Evolutionary conservation across 2,797 vertebrate species (phyloP).

Genomic region (Sciurus carolinensis): DNA sequence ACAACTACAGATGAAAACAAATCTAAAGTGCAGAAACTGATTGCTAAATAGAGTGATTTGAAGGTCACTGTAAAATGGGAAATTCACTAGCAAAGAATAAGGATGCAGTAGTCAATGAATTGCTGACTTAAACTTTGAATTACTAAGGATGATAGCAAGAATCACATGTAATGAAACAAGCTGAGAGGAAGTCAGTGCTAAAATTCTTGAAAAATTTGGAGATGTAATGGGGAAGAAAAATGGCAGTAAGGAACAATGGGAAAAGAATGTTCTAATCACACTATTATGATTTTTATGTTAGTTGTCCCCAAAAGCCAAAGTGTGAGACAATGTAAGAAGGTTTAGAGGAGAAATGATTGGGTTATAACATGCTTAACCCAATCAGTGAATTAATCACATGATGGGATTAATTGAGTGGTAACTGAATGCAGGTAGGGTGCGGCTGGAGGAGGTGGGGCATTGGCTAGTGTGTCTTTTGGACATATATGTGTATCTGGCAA

Average conservation of each 20-base stretch:
- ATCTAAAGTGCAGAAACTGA: conserved; percentile 5
- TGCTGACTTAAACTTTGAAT: conserved; percentile 11
- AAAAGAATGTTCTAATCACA: conserved; percentile 13
- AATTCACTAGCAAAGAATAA: conserved; percentile 1
- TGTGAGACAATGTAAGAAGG: no score
- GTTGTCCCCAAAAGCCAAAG: no score
- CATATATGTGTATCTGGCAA: no score
- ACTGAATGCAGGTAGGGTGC: no score
- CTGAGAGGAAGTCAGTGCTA: not conserved
- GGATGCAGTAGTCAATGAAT: not conserved
- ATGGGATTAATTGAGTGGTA: no score
- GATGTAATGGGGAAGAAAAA: not conserved
- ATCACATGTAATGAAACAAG: not conserved
- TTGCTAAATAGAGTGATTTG: not conserved
- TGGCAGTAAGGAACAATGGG: not conserved
- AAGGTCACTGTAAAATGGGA: not conserved
- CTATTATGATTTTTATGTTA: no score
- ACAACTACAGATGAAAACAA: conserved; percentile 37
- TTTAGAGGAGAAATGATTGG: no score
- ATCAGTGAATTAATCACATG: no score
- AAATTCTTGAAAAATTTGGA: conserved; percentile 38
- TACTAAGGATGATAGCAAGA: conserved; percentile 37
- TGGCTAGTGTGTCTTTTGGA: no score
- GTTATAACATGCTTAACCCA: no score
- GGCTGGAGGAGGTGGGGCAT: no score